Base-by-base conservation (phyloP, 2,888 invertebrate species). In the Acanthococcus lagerstroemiae region DNA sequence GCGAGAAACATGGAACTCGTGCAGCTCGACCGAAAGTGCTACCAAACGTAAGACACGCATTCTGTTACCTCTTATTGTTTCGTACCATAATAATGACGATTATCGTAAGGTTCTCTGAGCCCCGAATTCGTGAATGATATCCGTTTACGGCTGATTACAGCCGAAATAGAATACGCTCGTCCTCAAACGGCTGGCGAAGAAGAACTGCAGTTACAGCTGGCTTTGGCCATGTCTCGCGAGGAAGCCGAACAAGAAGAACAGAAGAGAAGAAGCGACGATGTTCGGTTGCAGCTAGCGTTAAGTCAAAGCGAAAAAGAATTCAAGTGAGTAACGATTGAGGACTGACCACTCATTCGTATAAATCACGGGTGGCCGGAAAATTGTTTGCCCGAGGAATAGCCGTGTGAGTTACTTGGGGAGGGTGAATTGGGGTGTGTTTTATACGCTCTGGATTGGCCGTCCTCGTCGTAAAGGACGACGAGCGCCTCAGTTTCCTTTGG, bases 181-280 rank as follows among this genome's bases (percentile, higher is more conserved):
- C 99, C 99, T 4, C 89, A 95, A 73, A 96, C 96, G 0, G 90
- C 91, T 0, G 96, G 96, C 3, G 99, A 99, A 77, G 99, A 99
- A 78, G 97, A 99, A 77, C 81, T 99, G 70, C 99, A 99, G 78
- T 81, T 99, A 71, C 97, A 99, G 79, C 81, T 99, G 74, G 99
- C 99, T 55, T 82, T 99, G 75, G 99, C 97, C 65, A 95, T 99
- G 92, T 94, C 94, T 56, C 85, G 95, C 69, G 99, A 99, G 78
- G 99, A 99, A 80, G 95, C 95, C 27, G 97, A 99, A 75, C 88
- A 94, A 72, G 95, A 96, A 76, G 94, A 95, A 78, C 87, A 93
- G 71, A 85, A 93, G 75, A 81, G 93, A 67, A 87, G 95, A 70
- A 92, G 92, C 72, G 97, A 99, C 77, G 96, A 97, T 78, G 93